Evolutionary conservation across 2,113 vertebrate species (phyloP).

Genomic region (Thamnaconus septentrionalis): DNA sequence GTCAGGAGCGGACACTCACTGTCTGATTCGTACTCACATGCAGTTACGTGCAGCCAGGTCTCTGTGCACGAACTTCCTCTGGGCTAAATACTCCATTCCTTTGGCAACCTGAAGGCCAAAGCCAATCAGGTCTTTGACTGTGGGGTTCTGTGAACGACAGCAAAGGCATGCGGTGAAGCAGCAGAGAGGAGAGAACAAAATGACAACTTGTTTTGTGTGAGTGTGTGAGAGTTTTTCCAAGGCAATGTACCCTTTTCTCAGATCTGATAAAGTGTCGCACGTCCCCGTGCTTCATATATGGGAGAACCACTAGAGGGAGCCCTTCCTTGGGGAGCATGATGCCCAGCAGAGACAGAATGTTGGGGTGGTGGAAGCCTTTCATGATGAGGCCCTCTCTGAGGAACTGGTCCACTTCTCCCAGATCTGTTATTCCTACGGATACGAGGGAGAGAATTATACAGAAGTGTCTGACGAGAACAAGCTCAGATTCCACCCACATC

Average conservation of each 20-base stretch:
- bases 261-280: conserved; percentile 90
- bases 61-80: conserved; percentile 94
- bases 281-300: conserved; percentile 94
- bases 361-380: conserved; percentile 89
- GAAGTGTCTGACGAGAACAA: not conserved
- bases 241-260: conserved; percentile 80
- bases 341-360: conserved; percentile 89
- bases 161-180: too few relatives aligned
- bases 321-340: conserved; percentile 87
- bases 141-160: conserved; percentile 82
- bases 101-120: conserved; percentile 94
- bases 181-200: too few relatives aligned
- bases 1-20: too few relatives aligned
- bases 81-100: conserved; percentile 94
- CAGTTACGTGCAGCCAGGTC: conserved; percentile 96
- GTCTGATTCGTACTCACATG: conserved; percentile 83
- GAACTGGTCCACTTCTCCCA: conserved; percentile 92
- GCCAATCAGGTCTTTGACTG: conserved; percentile 91
- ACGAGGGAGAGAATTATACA: conserved; percentile 10
- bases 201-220: too few relatives aligned
- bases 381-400: conserved; percentile 93
- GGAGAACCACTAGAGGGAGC: conserved; percentile 89
- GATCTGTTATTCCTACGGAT: conserved; percentile 86
- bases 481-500: not conserved
- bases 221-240: not conserved